These are phyloP conservation scores for Sorex maritimensis DNA, from an alignment of 2,797 vertebrate genomes.

Conservation along the genomic window DNA sequence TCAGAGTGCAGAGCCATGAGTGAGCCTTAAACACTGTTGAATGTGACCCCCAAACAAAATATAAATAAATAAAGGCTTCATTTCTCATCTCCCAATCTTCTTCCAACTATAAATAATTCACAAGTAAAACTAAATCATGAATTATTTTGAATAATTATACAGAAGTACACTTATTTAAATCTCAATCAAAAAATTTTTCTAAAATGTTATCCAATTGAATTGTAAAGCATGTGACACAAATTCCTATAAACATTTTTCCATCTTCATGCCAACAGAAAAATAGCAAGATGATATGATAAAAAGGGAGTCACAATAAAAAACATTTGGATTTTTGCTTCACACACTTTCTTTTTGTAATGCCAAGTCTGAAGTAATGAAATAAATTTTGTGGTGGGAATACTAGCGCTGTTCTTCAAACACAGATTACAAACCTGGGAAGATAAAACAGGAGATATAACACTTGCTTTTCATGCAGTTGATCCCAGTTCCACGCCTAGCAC, in stretches of 20 bases:
- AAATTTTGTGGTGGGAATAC: not conserved
- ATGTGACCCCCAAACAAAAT: no score
- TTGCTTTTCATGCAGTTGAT: no score
- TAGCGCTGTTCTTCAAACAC: not conserved
- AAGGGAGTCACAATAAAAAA: not conserved
- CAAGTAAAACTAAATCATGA: constrained; percentile 22
- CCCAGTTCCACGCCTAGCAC: no score
- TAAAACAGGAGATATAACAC: no score
- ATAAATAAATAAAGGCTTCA: no score
- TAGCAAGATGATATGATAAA: not conserved
- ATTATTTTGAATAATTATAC: constrained; percentile 3
- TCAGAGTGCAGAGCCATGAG: no score
- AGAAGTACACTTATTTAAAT: not conserved
- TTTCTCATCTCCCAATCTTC: no score
- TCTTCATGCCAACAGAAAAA: not conserved
- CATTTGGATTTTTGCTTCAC: not conserved
- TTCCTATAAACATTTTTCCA: not conserved
- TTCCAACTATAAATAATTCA: not conserved
- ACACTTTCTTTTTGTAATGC: not conserved
- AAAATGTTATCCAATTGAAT: not conserved
- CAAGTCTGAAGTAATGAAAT: not conserved
- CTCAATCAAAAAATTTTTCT: not conserved
- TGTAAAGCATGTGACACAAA: not conserved
- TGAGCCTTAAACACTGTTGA: no score
- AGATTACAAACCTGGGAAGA: no score